Percentiles rank a stretch among this genome's conserved stretches.
These are phyloP conservation scores for Yoshiicerus persimilis DNA, from an alignment of 1,140 invertebrate genomes.

Conservation along the genomic window DNA sequence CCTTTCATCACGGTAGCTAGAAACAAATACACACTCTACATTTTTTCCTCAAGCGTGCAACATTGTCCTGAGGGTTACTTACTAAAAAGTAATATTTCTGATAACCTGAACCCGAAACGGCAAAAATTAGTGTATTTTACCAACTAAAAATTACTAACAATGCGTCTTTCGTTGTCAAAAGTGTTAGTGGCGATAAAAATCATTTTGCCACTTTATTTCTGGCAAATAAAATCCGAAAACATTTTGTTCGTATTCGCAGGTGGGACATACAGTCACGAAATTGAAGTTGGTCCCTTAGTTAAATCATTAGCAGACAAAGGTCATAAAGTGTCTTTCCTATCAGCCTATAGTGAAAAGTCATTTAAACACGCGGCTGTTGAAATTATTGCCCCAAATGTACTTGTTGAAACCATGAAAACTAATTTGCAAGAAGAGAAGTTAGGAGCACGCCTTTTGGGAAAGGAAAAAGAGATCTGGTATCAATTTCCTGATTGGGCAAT, in stretches of 20 bases:
- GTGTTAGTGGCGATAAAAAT: neutral
- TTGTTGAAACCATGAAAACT: constrained; percentile 11
- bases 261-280: constrained; percentile 25
- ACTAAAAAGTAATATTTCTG: too few relatives aligned
- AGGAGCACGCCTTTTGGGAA: neutral
- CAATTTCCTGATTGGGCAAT: neutral
- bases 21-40: too few relatives aligned
- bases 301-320: constrained; percentile 27
- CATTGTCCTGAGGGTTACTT: too few relatives aligned
- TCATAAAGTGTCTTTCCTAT: constrained; percentile 37
- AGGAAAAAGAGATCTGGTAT: neutral
- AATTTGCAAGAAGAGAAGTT: neutral
- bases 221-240: neutral
- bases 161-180: neutral
- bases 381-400: neutral
- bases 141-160: neutral
- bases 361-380: neutral
- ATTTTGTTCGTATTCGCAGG: constrained; percentile 29
- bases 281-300: constrained; percentile 21
- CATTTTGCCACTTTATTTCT: neutral
- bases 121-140: neutral
- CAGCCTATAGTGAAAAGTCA: constrained; percentile 7
- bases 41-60: too few relatives aligned
- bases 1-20: too few relatives aligned
- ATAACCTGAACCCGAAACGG: too few relatives aligned